Evolutionary conservation across 1,140 invertebrate genomes (phyloP).

Genomic region (Hylaeus anthracinus): DNA sequence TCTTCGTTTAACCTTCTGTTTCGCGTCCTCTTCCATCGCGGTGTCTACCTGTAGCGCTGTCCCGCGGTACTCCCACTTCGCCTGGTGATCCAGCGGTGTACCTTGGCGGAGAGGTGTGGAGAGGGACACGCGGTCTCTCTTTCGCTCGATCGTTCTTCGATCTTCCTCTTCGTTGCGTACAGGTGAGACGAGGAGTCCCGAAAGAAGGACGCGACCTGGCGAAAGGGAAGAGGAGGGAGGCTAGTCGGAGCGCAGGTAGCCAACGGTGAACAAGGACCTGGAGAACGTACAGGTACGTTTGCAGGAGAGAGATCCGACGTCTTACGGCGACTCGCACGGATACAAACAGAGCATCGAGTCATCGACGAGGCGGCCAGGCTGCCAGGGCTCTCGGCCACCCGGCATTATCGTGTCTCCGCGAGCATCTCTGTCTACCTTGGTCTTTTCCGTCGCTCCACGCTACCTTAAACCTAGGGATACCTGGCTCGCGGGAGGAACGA

Average conservation of each 20-base stretch:
- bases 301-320: slow-evolving; percentile 22
- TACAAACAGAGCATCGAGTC: slow-evolving; percentile 73
- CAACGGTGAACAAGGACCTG: slow-evolving; percentile 51
- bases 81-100: slow-evolving; percentile 46
- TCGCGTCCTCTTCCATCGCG: slow-evolving; percentile 27
- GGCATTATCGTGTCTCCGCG: slow-evolving; percentile 68
- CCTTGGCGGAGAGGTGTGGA: slow-evolving; percentile 14
- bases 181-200: slow-evolving; percentile 18
- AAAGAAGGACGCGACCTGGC: slow-evolving; percentile 1
- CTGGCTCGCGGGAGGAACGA: slow-evolving; percentile 35
- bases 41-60: slow-evolving; percentile 32
- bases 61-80: slow-evolving; percentile 49
- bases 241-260: slow-evolving; percentile 72
- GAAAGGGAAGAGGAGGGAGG: slow-evolving; percentile 29
- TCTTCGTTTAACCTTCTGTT: slow-evolving; percentile 3
- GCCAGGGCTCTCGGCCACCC: slow-evolving; percentile 64
- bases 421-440: slow-evolving; percentile 29
- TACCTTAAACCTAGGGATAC: slow-evolving; percentile 45
- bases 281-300: not conserved
- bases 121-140: not conserved
- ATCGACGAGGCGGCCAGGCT: slow-evolving; percentile 62
- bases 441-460: not conserved
- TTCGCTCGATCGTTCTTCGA: slow-evolving; percentile 1
- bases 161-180: slow-evolving; percentile 23
- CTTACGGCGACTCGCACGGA: slow-evolving; percentile 55